Base-by-base conservation (phyloP, 2,113 vertebrate species). In the Holacanthus passer region DNA sequence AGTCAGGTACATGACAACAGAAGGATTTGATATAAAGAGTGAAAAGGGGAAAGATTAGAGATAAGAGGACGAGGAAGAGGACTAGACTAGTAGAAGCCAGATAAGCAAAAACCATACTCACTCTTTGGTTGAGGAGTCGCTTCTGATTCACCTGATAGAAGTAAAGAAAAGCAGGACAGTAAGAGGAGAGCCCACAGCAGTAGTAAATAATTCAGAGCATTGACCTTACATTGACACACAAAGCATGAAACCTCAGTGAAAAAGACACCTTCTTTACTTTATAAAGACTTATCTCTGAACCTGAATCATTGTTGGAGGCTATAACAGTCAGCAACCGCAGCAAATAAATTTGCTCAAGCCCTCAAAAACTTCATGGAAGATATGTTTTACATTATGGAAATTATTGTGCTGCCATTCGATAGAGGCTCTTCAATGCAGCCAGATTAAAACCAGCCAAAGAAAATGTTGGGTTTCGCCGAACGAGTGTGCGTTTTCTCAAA, bases 341-440 rank as follows among this genome's bases (percentile, higher is more conserved):
- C 50, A 83, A 89, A 88, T 81, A 89, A 55, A 89, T 90, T 88
- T 85, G 68, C 79, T 87, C 31, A 62, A 90, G 82, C 74, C 62
- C 55, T 53, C 77, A 72, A 71, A 79, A 85, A 82, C 78, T 79
- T 92, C 81, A 84, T 0, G 50, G 71, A 81, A 32, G 77, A 90
- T 53, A 85, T 89, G 88, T 89, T 94, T 90, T 73, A 75, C 75
- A 92, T 93, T 89, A 92, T 41, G 53, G 41, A 73, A 86, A 87
- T 88, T 65, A 87, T 83, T 69, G 35, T 59, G 41, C 69, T 55
- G 86, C 73, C 82, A 77, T 79, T 90, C 65, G 65, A 88, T 71
- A 82, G 67, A 81, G 73, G 73, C 67, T 80, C 77, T 74, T 81
- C 48, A 63, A 53, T 41, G 76, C 29, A 53, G n/a, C 41, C 35